Conservation (phyloP, 2,888 invertebrate genomes). For the Caenorhabditis wallacei region DNA sequence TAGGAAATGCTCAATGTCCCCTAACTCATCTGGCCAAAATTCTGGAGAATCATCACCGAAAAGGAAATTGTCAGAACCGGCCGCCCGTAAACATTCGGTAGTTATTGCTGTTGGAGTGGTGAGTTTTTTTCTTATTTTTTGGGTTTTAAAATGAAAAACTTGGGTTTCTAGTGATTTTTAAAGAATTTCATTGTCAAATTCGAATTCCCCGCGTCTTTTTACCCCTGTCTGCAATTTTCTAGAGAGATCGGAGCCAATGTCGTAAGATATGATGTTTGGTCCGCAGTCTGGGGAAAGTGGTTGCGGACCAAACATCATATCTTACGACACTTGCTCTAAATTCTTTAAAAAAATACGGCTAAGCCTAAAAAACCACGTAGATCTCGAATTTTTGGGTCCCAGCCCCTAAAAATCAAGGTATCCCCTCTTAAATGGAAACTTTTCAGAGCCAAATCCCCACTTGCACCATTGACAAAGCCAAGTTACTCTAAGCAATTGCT, state of each 20-base stretch:
- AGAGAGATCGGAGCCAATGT: background rate
- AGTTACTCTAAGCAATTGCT: slow-evolving; percentile 6
- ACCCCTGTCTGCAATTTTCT: background rate
- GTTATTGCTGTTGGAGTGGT: slow-evolving; percentile 18
- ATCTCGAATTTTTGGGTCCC: no score
- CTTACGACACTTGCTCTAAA: background rate
- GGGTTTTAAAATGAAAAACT: no score
- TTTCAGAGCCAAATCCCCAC: slow-evolving; percentile 26
- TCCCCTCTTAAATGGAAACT: no score
- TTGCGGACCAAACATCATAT: background rate
- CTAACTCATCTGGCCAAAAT: slow-evolving; percentile 13
- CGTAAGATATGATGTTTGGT: background rate
- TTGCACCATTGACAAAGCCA: slow-evolving; percentile 18
- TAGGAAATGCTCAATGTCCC: slow-evolving; percentile 12
- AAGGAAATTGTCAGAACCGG: slow-evolving; percentile 9
- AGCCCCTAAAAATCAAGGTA: no score
- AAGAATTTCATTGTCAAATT: background rate
- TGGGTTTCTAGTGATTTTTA: background rate
- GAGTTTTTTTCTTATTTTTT: background rate
- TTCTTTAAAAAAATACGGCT: background rate
- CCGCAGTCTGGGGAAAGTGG: no score
- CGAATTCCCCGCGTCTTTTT: background rate
- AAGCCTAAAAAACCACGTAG: background rate
- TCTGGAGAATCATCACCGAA: background rate
- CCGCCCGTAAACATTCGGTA: slow-evolving; percentile 7